Conservation (phyloP, 2,888 invertebrate genomes). For the Isoperla grammatica region DNA sequence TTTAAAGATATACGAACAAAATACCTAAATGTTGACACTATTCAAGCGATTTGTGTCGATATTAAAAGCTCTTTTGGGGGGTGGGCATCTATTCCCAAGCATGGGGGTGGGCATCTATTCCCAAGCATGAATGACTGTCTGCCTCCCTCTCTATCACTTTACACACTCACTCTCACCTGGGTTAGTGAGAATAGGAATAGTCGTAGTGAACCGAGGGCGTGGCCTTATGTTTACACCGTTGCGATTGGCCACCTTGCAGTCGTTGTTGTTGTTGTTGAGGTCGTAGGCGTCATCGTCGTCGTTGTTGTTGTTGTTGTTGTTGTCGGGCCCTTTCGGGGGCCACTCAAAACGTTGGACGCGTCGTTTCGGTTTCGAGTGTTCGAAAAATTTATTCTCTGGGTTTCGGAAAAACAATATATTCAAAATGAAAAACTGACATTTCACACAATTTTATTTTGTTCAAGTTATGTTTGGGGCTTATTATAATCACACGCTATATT, state of each 20-base stretch:
- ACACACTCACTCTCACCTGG: not conserved
- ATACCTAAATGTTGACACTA: too few relatives aligned
- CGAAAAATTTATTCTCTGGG: conserved; percentile 2
- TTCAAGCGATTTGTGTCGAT: too few relatives aligned
- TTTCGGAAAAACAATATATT: not conserved
- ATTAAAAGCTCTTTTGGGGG: too few relatives aligned
- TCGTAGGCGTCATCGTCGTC: conserved; percentile 7
- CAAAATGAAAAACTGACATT: not conserved
- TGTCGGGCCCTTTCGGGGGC: conserved; percentile 21
- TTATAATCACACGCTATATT: too few relatives aligned
- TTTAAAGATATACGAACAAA: too few relatives aligned
- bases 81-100: too few relatives aligned
- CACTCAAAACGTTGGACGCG: conserved; percentile 18
- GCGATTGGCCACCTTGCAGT: not conserved
- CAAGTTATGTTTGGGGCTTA: too few relatives aligned
- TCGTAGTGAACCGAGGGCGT: not conserved
- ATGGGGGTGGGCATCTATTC: too few relatives aligned
- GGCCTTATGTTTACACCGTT: not conserved
- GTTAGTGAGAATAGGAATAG: not conserved
- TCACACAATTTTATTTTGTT: not conserved
- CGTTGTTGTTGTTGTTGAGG: conserved; percentile 9
- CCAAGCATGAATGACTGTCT: too few relatives aligned
- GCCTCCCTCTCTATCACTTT: too few relatives aligned
- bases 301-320: conserved; percentile 2
- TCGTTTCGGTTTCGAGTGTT: conserved; percentile 18